phyloP scores from a whole-genome alignment of 2,113 vertebrate genomes.

The Dicentrarchus labrax region DNA sequence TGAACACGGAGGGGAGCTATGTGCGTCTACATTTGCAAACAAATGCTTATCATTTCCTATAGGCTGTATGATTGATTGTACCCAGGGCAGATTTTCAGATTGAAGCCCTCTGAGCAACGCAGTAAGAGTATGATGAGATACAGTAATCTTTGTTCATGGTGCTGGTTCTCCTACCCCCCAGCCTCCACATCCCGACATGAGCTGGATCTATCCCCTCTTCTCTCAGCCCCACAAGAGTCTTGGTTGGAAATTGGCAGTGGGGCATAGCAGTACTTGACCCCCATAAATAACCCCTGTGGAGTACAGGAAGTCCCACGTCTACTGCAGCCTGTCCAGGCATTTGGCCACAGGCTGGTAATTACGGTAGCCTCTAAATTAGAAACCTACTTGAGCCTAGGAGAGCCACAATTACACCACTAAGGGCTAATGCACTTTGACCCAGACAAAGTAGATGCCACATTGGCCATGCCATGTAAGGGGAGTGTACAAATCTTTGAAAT shows the following conservation, averaged over 20 bases:
- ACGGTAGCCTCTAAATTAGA: conserved; percentile 55
- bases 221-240: not conserved
- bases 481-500: conserved; percentile 38
- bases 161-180: conserved; percentile 7
- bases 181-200: conserved; percentile 12
- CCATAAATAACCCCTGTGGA: conserved; percentile 68
- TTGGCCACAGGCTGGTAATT: conserved; percentile 70
- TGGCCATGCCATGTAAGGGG: not conserved
- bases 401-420: conserved; percentile 26
- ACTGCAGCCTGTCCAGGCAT: conserved; percentile 26
- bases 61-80: conserved; percentile 55
- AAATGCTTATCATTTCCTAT: conserved; percentile 1
- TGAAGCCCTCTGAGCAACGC: conserved; percentile 43
- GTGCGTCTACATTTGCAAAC: conserved; percentile 4
- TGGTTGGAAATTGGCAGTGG: conserved; percentile 47
- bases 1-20: not conserved
- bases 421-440: conserved; percentile 43
- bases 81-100: conserved; percentile 49
- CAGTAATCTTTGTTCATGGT: conserved; percentile 47
- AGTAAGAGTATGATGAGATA: conserved; percentile 39
- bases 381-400: conserved; percentile 37
- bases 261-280: conserved; percentile 54
- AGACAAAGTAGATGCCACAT: conserved; percentile 22
- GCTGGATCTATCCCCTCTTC: conserved; percentile 15
- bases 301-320: conserved; percentile 32